Evolutionary conservation across 1,140 invertebrate genomes (phyloP).

Genomic region (Drosophila lacertosa): DNA sequence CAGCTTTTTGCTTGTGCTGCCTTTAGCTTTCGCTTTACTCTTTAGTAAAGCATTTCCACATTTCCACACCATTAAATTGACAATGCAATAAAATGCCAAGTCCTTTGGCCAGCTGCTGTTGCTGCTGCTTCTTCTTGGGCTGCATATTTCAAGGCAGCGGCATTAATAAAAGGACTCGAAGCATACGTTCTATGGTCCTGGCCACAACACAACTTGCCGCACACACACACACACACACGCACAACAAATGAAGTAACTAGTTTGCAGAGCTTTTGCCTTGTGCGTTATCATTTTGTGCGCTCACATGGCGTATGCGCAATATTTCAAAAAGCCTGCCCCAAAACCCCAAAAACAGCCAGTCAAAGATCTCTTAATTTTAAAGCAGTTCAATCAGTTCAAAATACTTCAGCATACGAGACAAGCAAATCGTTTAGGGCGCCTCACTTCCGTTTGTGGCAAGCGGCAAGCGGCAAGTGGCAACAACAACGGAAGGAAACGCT

Average conservation of each 20-base stretch:
- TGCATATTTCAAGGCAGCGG: slow-evolving; percentile 47
- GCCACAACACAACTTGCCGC: slow-evolving; percentile 8
- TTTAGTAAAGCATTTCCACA: slow-evolving; percentile 75
- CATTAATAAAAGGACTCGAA: slow-evolving; percentile 39
- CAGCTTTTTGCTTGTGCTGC: slow-evolving; percentile 45
- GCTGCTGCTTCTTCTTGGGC: slow-evolving; percentile 20
- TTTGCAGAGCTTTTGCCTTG: neutral
- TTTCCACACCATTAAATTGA: slow-evolving; percentile 82
- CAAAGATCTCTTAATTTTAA: slow-evolving; percentile 73
- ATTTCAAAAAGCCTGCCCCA: slow-evolving; percentile 31
- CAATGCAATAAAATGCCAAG: slow-evolving; percentile 77
- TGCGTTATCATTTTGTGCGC: slow-evolving; percentile 21
- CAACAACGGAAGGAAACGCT: slow-evolving; percentile 70
- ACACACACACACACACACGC: neutral
- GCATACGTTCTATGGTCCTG: slow-evolving; percentile 12
- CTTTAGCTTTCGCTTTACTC: slow-evolving; percentile 13
- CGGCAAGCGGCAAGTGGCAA: slow-evolving; percentile 49
- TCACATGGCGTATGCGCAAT: slow-evolving; percentile 40
- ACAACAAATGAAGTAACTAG: slow-evolving; percentile 11
- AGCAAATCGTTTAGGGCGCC: slow-evolving; percentile 78
- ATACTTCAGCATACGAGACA: slow-evolving; percentile 74
- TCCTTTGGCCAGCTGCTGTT: slow-evolving; percentile 51
- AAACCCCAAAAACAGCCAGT: neutral
- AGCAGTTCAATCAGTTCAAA: slow-evolving; percentile 47
- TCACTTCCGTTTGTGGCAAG: slow-evolving; percentile 59